phyloP scores from a whole-genome alignment of 2,797 vertebrate species.

The Notolepis coatsorum region DNA sequence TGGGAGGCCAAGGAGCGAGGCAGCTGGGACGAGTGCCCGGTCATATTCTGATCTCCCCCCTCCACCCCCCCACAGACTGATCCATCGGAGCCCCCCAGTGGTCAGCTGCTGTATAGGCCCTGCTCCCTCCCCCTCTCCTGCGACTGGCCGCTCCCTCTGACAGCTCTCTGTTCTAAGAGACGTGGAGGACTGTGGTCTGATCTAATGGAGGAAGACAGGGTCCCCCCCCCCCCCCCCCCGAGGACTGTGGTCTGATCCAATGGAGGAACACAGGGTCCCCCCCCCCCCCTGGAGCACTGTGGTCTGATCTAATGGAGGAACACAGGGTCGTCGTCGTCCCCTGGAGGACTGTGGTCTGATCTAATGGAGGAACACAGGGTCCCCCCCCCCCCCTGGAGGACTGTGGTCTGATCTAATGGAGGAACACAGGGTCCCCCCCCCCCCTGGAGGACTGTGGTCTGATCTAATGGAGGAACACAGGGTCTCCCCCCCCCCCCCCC shows the following conservation, averaged over 20 bases:
- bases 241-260: slow-evolving; percentile 41
- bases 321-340: too few relatives aligned
- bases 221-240: neutral
- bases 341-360: too few relatives aligned
- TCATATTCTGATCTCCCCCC: slow-evolving; percentile 87
- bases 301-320: too few relatives aligned
- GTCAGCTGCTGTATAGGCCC: slow-evolving; percentile 28
- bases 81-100: slow-evolving; percentile 18
- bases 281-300: slow-evolving; percentile 25
- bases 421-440: too few relatives aligned
- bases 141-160: slow-evolving; percentile 36
- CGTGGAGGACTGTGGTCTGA: slow-evolving; percentile 49
- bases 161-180: slow-evolving; percentile 79
- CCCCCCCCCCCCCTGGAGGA: slow-evolving; percentile 53
- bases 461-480: slow-evolving; percentile 29
- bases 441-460: slow-evolving; percentile 40
- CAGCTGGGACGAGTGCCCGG: slow-evolving; percentile 88
- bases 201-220: slow-evolving; percentile 26
- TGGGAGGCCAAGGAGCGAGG: slow-evolving; percentile 95
- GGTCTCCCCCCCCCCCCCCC: slow-evolving; percentile 19
- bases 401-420: too few relatives aligned
- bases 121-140: slow-evolving; percentile 12
- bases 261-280: slow-evolving; percentile 25
- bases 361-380: too few relatives aligned
- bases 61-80: slow-evolving; percentile 30